phyloP scores from a whole-genome alignment of 2,797 vertebrate genomes.

The Dermochelys coriacea region DNA sequence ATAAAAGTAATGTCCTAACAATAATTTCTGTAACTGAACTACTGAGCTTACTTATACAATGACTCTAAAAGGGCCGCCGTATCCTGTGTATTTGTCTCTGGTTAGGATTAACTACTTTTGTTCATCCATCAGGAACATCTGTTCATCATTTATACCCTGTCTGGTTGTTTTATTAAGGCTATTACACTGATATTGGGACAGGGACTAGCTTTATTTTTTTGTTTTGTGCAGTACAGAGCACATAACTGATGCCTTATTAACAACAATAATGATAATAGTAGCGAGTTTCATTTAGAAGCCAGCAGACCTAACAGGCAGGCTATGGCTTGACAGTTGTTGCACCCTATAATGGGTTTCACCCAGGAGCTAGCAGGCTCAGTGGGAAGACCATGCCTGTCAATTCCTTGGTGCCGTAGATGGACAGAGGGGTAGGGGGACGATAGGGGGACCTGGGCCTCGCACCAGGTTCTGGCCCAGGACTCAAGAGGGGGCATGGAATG shows the following conservation, averaged over 20 bases:
- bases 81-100: constrained; percentile 29
- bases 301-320: background rate
- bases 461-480: background rate
- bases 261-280: background rate
- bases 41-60: background rate
- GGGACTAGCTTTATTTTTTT: background rate
- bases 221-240: background rate
- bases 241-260: background rate
- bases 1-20: fast-evolving
- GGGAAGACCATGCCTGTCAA: background rate
- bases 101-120: constrained; percentile 35
- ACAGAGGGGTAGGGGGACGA: background rate
- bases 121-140: constrained; percentile 40
- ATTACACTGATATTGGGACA: background rate
- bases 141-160: constrained; percentile 26
- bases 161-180: constrained; percentile 60
- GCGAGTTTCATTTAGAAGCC: background rate
- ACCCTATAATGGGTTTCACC: background rate
- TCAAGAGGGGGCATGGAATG: no score
- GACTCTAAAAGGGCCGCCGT: background rate
- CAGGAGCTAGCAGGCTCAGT: background rate
- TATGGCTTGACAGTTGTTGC: background rate
- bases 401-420: background rate
- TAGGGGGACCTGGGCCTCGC: no score
- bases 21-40: background rate